A percentile compares a stretch with the other conserved stretches of the same genome.
These are phyloP conservation scores for Dromas ardeola DNA, from an alignment of 2,113 vertebrate species.

Conservation along the genomic window DNA sequence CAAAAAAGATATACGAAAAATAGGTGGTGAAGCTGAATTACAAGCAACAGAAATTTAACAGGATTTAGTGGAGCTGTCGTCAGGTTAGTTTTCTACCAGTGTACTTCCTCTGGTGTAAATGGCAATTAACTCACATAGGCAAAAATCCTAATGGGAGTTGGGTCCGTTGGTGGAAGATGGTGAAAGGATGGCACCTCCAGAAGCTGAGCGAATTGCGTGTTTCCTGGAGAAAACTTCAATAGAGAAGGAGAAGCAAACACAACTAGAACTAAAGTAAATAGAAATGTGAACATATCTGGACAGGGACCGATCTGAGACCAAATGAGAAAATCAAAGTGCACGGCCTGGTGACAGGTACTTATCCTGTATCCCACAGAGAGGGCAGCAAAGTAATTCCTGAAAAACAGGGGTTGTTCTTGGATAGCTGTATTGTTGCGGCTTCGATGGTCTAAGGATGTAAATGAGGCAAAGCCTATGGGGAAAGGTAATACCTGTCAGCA, in stretches of 20 bases:
- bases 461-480: background rate
- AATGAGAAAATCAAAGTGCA: background rate
- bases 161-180: background rate
- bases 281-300: background rate
- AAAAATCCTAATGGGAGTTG: background rate
- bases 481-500: conserved; percentile 1
- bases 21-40: background rate
- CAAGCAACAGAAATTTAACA: background rate
- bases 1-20: background rate
- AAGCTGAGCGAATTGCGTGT: background rate
- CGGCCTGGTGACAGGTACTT: background rate
- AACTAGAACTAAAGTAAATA: background rate
- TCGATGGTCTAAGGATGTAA: background rate
- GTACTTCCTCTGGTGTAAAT: background rate
- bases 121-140: background rate
- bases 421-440: background rate
- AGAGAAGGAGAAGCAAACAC: background rate
- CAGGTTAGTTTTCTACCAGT: background rate
- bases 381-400: background rate
- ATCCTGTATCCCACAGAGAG: background rate
- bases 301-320: background rate
- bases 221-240: background rate
- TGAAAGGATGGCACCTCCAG: background rate
- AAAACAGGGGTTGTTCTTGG: conserved; percentile 9
- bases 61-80: background rate